A percentile compares a stretch with the other conserved stretches of the same genome.
These are phyloP conservation scores for Arctia plantaginis DNA, from an alignment of 2,888 invertebrate species.

Conservation along the genomic window DNA sequence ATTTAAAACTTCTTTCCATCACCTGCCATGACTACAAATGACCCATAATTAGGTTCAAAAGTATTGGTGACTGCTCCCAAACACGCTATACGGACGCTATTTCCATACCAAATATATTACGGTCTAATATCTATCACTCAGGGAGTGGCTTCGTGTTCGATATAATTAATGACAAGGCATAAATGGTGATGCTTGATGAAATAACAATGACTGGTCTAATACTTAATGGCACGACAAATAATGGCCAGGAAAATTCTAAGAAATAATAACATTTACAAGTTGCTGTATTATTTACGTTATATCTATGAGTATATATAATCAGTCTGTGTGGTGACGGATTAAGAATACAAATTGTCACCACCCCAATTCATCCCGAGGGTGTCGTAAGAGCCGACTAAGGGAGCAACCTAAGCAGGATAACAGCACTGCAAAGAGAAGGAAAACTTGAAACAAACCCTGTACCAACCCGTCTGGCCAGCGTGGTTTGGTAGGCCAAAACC, in stretches of 20 bases:
- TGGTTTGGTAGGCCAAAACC: too few species aligned
- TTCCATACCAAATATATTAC: conserved; percentile 8
- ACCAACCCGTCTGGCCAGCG: too few species aligned
- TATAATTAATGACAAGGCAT: conserved; percentile 7
- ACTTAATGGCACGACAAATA: neutral
- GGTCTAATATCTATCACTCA: conserved; percentile 10
- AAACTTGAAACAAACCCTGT: too few species aligned
- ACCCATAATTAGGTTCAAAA: neutral
- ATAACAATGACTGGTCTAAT: conserved; percentile 6
- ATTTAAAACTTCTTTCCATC: neutral
- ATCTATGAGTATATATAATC: neutral
- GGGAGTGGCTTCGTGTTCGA: neutral
- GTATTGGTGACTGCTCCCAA: neutral
- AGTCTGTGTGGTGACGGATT: too few species aligned
- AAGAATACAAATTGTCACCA: too few species aligned
- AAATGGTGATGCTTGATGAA: conserved; percentile 1
- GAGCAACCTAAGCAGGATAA: too few species aligned
- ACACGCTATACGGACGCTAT: conserved; percentile 15
- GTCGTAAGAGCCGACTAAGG: too few species aligned
- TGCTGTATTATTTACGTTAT: neutral
- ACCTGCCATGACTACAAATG: neutral
- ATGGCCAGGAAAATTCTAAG: neutral
- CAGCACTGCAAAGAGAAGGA: too few species aligned
- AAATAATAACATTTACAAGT: neutral
- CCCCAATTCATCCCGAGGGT: too few species aligned